Evolutionary conservation across 1,140 invertebrate genomes (phyloP), one percentile per base, ranked within the genome.

Genomic region (Hormaphis cornu): DNA sequence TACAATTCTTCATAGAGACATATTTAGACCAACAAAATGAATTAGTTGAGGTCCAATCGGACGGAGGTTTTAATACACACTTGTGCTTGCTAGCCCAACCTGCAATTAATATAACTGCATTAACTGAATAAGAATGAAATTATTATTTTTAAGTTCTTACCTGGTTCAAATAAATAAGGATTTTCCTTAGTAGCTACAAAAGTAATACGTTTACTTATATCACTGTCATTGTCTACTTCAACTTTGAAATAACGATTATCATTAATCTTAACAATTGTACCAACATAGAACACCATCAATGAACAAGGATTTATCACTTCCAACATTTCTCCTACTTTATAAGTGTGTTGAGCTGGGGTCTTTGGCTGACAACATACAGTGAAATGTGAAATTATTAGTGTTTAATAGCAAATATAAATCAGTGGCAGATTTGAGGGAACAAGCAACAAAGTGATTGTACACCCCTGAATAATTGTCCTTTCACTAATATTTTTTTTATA

Each of bases 111-210:
- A 48, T 20, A 20, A 26, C 5, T 24, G 8, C 2, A 10, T 10
- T 12, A 14, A 61, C 7, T 28, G 8, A 33, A 3, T 14, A 24
- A 16, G 16, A n/a, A 16, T n/a, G n/a, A 42, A 3, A n/a, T n/a
- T n/a, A n/a, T n/a, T 37, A 37, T 61, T 44, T 61, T 44, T 18
- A 30, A 30, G 14, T 16, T 8, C 18, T 46, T 46, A 66, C 61
- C 61, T n/a, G 44, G 42, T 22, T 48, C 35, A 50, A 66, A 66
- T 46, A 66, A 50, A n/a, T 48, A 66, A 22, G 44, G 61, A 50
- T 50, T 66, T 66, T 66, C 61, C 20, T 66, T 66, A 10, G 61
- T 66, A 66, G 61, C 61, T 0, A 66, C n/a, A 66, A 66, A 66
- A 20, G 44, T 66, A 9, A 48, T 20, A 22, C 61, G 44, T 24